Percentiles rank a stretch among this genome's conserved stretches.
Evolutionary conservation across 37 sponge, comb jelly and placozoan species (phyloP).

Genomic region (Agelas oroides): DNA sequence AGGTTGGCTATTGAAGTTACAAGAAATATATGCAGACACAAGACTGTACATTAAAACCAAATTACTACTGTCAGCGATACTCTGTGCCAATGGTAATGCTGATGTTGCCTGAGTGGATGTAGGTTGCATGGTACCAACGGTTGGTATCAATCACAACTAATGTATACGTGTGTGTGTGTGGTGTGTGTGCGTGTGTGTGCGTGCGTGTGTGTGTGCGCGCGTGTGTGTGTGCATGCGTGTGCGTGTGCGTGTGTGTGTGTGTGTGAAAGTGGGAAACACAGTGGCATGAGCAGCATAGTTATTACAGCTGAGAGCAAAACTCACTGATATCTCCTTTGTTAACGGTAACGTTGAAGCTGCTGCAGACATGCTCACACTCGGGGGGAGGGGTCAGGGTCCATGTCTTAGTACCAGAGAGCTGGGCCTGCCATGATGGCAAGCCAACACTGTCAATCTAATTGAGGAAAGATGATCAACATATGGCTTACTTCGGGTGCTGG

Average conservation of each 20-base stretch:
- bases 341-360: slow-evolving; percentile 68
- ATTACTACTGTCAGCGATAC: slow-evolving; percentile 12
- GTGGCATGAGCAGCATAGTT: no score
- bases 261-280: no score
- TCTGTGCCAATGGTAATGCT: slow-evolving; percentile 92
- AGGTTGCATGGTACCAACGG: slow-evolving; percentile 84
- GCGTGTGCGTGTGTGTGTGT: no score
- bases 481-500: background rate
- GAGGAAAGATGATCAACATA: background rate
- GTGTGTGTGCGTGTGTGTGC: no score
- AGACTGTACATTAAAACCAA: no score
- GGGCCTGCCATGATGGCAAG: slow-evolving; percentile 87
- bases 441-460: slow-evolving; percentile 81
- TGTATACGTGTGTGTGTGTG: background rate
- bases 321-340: slow-evolving; percentile 88
- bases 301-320: no score
- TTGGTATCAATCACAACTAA: slow-evolving; percentile 90
- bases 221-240: no score
- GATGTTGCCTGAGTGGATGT: slow-evolving; percentile 78
- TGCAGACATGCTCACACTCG: slow-evolving; percentile 77
- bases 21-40: no score
- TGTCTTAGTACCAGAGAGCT: slow-evolving; percentile 80
- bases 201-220: no score
- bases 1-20: no score
- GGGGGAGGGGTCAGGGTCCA: slow-evolving; percentile 85